Conservation (phyloP, 2,113 vertebrate genomes). For the Ciconia maguari region DNA sequence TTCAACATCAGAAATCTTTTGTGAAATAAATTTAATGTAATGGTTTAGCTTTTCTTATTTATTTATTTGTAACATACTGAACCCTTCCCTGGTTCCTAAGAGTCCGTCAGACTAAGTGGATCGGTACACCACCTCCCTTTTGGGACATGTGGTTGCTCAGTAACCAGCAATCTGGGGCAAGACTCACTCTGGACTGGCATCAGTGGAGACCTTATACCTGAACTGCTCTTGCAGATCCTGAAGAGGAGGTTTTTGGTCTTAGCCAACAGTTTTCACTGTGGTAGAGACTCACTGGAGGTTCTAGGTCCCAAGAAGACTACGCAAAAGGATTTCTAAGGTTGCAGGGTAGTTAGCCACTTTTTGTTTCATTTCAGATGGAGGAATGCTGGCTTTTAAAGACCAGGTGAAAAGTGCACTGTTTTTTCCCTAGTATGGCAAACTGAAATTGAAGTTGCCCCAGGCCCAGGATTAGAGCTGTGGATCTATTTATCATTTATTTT, state of each 20-base stretch:
- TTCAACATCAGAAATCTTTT: not conserved
- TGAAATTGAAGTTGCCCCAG: not conserved
- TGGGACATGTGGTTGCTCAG: not conserved
- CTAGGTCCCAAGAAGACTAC: not conserved
- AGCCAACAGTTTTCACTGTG: not conserved
- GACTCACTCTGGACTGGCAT: not conserved
- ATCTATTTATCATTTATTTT: not conserved
- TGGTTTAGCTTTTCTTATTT: not conserved
- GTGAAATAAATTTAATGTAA: not conserved
- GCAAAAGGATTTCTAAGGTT: not conserved
- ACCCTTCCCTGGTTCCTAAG: not conserved
- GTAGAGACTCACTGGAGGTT: not conserved
- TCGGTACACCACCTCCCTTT: not conserved
- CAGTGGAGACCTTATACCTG: not conserved
- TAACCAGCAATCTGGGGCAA: not conserved
- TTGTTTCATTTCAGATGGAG: not conserved
- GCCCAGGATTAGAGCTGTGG: not conserved
- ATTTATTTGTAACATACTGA: not conserved
- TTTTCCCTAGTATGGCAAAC: not conserved
- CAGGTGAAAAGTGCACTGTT: not conserved
- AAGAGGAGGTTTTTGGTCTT: not conserved
- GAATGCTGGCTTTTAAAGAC: not conserved
- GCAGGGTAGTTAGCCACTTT: not conserved
- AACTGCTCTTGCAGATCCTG: not conserved
- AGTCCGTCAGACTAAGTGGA: not conserved